These are phyloP conservation scores for Dunckerocampus dactyliophorus DNA, from an alignment of 2,113 vertebrate species.

Conservation along the genomic window DNA sequence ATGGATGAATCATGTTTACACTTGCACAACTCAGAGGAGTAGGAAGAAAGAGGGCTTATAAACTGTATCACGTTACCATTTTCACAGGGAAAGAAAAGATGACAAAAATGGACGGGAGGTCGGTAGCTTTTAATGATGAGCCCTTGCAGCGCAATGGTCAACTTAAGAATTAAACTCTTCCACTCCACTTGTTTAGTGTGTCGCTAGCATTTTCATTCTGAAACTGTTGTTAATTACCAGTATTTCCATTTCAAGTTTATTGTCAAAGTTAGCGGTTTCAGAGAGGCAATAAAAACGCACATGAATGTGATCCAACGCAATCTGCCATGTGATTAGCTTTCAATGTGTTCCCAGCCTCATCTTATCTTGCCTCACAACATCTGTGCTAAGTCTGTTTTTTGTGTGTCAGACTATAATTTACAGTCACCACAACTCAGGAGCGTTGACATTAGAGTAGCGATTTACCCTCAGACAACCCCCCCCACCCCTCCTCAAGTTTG, in stretches of 20 bases:
- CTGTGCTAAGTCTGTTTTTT: slow-evolving; percentile 33
- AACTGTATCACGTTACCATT: too few species aligned
- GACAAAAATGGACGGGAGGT: too few species aligned
- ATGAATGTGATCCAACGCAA: slow-evolving; percentile 7
- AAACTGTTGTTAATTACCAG: neutral
- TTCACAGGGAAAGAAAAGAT: too few species aligned
- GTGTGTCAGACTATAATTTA: slow-evolving; percentile 22
- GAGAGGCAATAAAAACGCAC: slow-evolving; percentile 10
- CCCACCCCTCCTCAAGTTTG: slow-evolving; percentile 10
- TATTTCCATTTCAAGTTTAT: neutral
- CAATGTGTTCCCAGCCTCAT: slow-evolving; percentile 25
- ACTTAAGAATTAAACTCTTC: too few species aligned
- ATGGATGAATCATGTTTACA: too few species aligned
- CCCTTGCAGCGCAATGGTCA: too few species aligned
- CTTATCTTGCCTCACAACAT: slow-evolving; percentile 29
- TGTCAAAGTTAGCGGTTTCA: too few species aligned
- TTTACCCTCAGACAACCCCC: slow-evolving; percentile 30
- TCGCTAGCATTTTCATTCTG: too few species aligned
- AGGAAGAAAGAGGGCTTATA: too few species aligned
- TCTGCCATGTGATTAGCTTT: slow-evolving; percentile 30
- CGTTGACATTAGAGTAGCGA: slow-evolving; percentile 41
- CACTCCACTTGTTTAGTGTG: too few species aligned
- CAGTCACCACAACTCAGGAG: slow-evolving; percentile 29
- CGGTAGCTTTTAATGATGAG: too few species aligned
- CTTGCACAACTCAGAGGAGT: too few species aligned